phyloP scores from a whole-genome alignment of 2,888 invertebrate species.

The Clanis bilineata region DNA sequence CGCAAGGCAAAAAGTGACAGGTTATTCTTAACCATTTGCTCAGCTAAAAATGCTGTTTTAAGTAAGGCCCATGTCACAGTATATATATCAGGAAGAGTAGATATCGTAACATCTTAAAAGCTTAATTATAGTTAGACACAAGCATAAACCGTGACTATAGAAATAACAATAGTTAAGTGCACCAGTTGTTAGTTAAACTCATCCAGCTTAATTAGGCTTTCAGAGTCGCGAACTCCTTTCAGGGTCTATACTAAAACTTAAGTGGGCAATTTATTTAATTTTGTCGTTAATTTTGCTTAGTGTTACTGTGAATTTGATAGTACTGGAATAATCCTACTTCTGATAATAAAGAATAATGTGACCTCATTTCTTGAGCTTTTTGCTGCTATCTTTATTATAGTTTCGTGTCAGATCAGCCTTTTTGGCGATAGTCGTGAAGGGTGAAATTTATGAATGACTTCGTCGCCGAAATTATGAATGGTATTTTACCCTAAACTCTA shows the following conservation, averaged over 20 bases:
- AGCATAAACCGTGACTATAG: not conserved
- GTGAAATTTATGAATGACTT: too few relatives aligned
- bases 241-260: constrained; percentile 6
- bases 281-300: not conserved
- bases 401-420: too few relatives aligned
- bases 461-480: too few relatives aligned
- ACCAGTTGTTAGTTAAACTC: not conserved
- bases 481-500: too few relatives aligned
- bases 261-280: constrained; percentile 9
- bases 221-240: constrained; percentile 1
- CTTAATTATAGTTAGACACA: not conserved
- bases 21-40: too few relatives aligned
- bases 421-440: too few relatives aligned
- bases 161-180: constrained; percentile 11
- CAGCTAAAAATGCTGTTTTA: too few relatives aligned
- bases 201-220: constrained; percentile 7
- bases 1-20: too few relatives aligned
- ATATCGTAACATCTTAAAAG: not conserved
- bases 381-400: not conserved
- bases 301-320: constrained; percentile 7
- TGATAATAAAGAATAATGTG: not conserved
- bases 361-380: not conserved
- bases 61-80: too few relatives aligned
- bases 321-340: not conserved
- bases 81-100: too few relatives aligned